phyloP scores from a whole-genome alignment of 2,888 invertebrate species.

The Cryptocheilus praepositus region DNA sequence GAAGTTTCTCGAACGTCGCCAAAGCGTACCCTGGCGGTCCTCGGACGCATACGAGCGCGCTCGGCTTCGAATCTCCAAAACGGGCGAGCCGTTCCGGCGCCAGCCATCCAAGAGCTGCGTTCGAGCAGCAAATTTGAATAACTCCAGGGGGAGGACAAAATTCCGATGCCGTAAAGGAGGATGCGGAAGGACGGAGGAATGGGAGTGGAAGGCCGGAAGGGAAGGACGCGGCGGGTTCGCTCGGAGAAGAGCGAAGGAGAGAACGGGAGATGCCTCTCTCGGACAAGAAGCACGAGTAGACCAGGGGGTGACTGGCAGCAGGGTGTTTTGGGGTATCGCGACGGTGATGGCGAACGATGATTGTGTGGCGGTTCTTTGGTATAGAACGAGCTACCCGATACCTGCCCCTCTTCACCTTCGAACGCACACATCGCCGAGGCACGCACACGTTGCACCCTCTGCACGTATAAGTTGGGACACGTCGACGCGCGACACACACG shows the following conservation, averaged over 20 bases:
- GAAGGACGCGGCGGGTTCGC: neutral
- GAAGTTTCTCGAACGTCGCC: neutral
- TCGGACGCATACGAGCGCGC: neutral
- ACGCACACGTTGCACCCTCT: slow-evolving; percentile 20
- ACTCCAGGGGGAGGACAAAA: slow-evolving; percentile 46
- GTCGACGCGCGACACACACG: slow-evolving; percentile 14
- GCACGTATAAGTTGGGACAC: slow-evolving; percentile 15
- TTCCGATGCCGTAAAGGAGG: slow-evolving; percentile 45
- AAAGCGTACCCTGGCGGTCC: neutral
- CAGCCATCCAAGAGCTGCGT: slow-evolving; percentile 43
- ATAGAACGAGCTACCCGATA: slow-evolving; percentile 39
- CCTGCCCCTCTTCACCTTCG: slow-evolving; percentile 21
- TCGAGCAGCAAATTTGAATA: slow-evolving; percentile 60
- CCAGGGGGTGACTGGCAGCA: slow-evolving; percentile 45
- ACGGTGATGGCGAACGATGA: slow-evolving; percentile 35
- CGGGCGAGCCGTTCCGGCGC: slow-evolving; percentile 23
- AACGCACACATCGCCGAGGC: slow-evolving; percentile 29
- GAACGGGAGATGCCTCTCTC: slow-evolving; percentile 15
- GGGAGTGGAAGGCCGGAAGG: slow-evolving; percentile 14
- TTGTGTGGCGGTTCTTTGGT: slow-evolving; percentile 37
- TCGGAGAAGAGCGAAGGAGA: neutral
- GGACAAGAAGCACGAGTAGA: slow-evolving; percentile 50
- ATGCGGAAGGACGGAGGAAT: slow-evolving; percentile 12
- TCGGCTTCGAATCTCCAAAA: neutral
- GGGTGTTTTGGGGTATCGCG: slow-evolving; percentile 39